Evolutionary conservation across 2,113 vertebrate genomes (phyloP), one percentile per base, ranked within the genome.

Genomic region (Pelecanus crispus): DNA sequence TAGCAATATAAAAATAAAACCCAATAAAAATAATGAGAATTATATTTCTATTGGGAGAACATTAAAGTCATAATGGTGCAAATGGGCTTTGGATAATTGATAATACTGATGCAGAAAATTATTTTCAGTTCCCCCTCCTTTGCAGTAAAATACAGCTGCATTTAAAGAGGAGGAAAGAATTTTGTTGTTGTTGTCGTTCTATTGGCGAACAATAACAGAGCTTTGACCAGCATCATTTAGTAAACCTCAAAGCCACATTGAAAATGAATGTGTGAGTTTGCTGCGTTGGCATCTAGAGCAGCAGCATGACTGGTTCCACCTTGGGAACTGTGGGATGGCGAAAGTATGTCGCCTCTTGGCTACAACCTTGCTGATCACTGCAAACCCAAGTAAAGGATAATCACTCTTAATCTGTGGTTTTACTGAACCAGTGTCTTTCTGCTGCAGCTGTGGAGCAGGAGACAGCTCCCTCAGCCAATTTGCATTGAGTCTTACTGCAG

Each of bases 21-120:
- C 63, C 83, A 95, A 94, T 97, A 97, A 95, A 97, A 97, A 97
- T 95, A 95, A 97, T 91, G 84, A 95, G 91, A 95, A 90, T 97
- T 96, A 97, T 95, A 91, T 94, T 91, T 97, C 94, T 95, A 26
- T 55, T 94, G 96, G 87, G 94, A 97, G 62, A 87, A 90, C 77
- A 90, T 94, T 95, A 96, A 95, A 96, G 55, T 74, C 89, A 86
- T 96, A 96, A 97, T 95, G 81, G 90, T 92, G 78, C 94, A 91
- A 96, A 95, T 90, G 89, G 96, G 91, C 85, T 97, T 97, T 96
- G 59, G 92, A 91, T 95, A 97, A 96, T 90, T 97, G 97, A 95
- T 97, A 95, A 95, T 95, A 95, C 91, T 50, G 62, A 97, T 83
- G 93, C 85, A 97, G 95, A 97, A 95, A 97, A 97, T 95, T 90